Evolutionary conservation across 1,140 invertebrate genomes (phyloP).

Genomic region (Lethocerus indicus): DNA sequence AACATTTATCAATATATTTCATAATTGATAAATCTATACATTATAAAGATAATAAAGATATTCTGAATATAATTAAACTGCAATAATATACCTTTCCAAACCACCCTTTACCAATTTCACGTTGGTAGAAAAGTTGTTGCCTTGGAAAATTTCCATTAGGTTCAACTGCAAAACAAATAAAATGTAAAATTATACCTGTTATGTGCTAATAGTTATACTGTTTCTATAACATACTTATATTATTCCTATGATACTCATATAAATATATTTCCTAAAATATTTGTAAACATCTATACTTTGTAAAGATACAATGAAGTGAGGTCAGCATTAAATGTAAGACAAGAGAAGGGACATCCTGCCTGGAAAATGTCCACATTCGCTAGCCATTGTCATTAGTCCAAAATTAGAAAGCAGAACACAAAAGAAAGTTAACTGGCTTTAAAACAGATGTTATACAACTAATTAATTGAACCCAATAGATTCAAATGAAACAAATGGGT

Average conservation of each 20-base stretch:
- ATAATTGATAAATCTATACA: neutral
- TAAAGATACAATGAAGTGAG: neutral
- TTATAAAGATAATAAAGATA: neutral
- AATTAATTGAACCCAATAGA: neutral
- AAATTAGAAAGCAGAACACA: too few species aligned
- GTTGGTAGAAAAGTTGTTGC: constrained; percentile 59
- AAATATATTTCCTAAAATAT: neutral
- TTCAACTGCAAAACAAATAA: constrained; percentile 28
- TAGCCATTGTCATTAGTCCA: too few species aligned
- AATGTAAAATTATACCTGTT: neutral
- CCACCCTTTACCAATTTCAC: constrained; percentile 70
- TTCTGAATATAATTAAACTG: neutral
- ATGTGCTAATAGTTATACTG: neutral
- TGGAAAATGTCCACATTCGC: too few species aligned
- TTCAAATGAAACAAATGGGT: neutral
- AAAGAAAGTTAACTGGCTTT: too few species aligned
- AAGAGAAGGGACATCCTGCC: neutral
- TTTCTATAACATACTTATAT: neutral
- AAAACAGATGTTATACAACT: too few species aligned
- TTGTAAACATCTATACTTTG: neutral
- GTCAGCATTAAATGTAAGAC: neutral
- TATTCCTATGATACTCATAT: neutral
- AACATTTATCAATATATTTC: neutral
- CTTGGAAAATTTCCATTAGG: constrained; percentile 51
- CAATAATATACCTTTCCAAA: constrained; percentile 53